phyloP scores from a whole-genome alignment of 2,797 vertebrate genomes.

The Spinus pinus region DNA sequence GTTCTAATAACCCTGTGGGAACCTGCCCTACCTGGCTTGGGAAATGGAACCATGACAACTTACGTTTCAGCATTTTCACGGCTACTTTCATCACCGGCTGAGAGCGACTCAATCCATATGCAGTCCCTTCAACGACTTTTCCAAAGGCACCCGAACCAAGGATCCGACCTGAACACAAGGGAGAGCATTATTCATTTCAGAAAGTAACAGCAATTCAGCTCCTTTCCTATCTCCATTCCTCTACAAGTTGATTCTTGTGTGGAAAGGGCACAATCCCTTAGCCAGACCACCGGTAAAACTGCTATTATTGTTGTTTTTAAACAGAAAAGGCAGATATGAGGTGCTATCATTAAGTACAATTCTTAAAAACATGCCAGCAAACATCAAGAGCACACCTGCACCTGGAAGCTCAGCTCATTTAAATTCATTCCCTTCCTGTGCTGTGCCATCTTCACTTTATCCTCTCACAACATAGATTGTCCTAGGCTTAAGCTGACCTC shows the following conservation, averaged over 20 bases:
- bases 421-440: not conserved
- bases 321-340: constrained; percentile 18
- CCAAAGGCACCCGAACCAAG: constrained; percentile 97
- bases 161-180: constrained; percentile 83
- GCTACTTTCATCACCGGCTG: constrained; percentile 99
- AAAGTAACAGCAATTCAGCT: not conserved
- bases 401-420: not conserved
- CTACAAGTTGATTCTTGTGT: not conserved
- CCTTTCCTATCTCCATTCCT: not conserved
- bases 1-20: not conserved
- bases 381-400: not conserved
- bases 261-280: not conserved
- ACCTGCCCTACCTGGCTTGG: not conserved
- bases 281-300: not conserved
- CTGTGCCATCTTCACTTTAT: not conserved
- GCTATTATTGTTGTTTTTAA: not conserved
- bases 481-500: not conserved
- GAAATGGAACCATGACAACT: constrained; percentile 59
- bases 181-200: not conserved
- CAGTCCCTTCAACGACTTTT: constrained; percentile 97
- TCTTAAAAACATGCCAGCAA: not conserved
- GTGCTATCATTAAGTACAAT: constrained; percentile 7
- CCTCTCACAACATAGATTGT: not conserved
- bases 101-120: constrained; percentile 93
- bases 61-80: constrained; percentile 99